Percentiles rank a stretch among this genome's conserved stretches.
These are phyloP conservation scores for Stichopus chloronotus DNA, from an alignment of 35 echinoderm and acorn worm genomes.

Conservation along the genomic window DNA sequence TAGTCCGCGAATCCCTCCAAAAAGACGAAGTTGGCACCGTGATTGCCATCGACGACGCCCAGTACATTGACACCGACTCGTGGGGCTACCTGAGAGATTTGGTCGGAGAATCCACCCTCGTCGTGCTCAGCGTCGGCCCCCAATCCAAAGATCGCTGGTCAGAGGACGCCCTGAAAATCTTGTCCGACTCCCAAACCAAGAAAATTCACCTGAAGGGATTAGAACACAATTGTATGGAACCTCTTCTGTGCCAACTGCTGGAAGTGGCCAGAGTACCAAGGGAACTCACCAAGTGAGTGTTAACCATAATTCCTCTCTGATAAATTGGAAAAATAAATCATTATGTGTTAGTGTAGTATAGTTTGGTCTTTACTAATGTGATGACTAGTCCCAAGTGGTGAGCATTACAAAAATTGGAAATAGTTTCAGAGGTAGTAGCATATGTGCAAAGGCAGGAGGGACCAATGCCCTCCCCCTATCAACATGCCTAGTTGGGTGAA, in stretches of 20 bases:
- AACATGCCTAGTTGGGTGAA: no score
- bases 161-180: conserved; percentile 58
- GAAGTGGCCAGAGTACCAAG: conserved; percentile 82
- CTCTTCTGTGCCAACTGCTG: conserved; percentile 82
- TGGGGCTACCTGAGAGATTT: conserved; percentile 80
- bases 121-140: conserved; percentile 65
- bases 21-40: conserved; percentile 62
- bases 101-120: conserved; percentile 64
- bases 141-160: conserved; percentile 1
- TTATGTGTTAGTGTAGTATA: background rate
- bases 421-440: no score
- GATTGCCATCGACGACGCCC: conserved; percentile 91
- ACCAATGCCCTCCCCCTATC: no score
- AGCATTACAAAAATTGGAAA: no score
- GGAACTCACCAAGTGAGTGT: conserved; percentile 88
- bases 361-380: no score
- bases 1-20: conserved; percentile 61
- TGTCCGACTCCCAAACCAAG: conserved; percentile 38
- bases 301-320: background rate
- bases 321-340: background rate
- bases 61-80: conserved; percentile 93
- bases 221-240: conserved; percentile 80
- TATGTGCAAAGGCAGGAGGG: no score
- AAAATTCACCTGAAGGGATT: conserved; percentile 79
- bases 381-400: no score